These are phyloP conservation scores for Heliconius charithonia DNA, from an alignment of 2,888 invertebrate genomes.

Conservation along the genomic window DNA sequence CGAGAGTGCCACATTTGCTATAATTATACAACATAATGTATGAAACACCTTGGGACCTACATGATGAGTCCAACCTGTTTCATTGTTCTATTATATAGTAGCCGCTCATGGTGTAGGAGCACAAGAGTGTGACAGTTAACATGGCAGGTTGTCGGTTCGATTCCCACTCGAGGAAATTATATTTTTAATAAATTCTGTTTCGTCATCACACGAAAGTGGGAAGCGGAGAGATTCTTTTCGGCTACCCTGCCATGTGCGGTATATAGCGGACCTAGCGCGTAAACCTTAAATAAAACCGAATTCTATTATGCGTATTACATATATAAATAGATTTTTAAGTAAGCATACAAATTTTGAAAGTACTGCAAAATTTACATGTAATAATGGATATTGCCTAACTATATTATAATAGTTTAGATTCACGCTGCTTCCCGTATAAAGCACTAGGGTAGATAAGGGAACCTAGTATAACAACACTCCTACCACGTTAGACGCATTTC, in stretches of 20 bases:
- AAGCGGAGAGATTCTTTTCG: not conserved
- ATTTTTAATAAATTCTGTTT: not conserved
- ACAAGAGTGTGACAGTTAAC: not conserved
- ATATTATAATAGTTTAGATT: not conserved
- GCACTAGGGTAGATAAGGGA: too few relatives aligned
- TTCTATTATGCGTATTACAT: too few relatives aligned
- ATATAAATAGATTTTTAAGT: not conserved
- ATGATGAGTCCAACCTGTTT: not conserved
- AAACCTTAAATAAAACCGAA: not conserved
- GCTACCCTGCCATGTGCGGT: not conserved
- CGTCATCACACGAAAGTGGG: not conserved
- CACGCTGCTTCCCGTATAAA: too few relatives aligned
- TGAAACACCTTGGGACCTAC: constrained; percentile 1
- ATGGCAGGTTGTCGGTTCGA: not conserved
- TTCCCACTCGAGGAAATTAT: not conserved
- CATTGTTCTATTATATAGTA: not conserved
- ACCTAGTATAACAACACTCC: too few relatives aligned
- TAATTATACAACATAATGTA: not conserved
- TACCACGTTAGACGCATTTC: too few relatives aligned
- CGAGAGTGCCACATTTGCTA: not conserved
- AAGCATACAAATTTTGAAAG: not conserved
- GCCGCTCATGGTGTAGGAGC: not conserved
- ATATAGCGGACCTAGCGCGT: not conserved
- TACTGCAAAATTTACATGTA: not conserved
- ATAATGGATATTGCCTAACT: not conserved